A percentile compares a stretch with the other conserved stretches of the same genome.
Conservation (phyloP, 2,888 invertebrate species). For the Cryptops parisi region DNA sequence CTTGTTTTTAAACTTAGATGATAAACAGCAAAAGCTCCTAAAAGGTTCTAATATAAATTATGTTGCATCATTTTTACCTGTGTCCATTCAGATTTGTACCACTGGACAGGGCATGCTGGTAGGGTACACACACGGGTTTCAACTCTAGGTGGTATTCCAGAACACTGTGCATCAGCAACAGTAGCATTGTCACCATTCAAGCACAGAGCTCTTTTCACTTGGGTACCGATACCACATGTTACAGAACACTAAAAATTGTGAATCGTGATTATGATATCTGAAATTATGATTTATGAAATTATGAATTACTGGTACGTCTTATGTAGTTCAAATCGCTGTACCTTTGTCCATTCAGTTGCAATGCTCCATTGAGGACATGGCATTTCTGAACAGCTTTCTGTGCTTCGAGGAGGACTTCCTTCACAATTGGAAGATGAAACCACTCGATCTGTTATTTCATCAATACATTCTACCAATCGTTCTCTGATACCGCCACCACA, state of each 20-base stretch:
- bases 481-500: conserved; percentile 26
- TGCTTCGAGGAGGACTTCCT: conserved; percentile 31
- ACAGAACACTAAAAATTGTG: too few species aligned
- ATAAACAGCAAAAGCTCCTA: too few species aligned
- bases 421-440: conserved; percentile 22
- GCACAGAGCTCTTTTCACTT: conserved; percentile 12
- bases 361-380: conserved; percentile 29
- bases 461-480: conserved; percentile 24
- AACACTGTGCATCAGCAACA: conserved; percentile 5
- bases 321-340: not conserved
- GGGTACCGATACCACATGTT: conserved; percentile 17
- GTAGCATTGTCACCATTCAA: conserved; percentile 8
- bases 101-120: conserved; percentile 3
- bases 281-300: too few species aligned
- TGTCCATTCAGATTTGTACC: conserved; percentile 8
- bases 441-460: conserved; percentile 29
- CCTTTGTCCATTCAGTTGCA: conserved; percentile 11
- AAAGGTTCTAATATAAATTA: too few species aligned
- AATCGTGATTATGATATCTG: too few species aligned
- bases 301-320: too few species aligned
- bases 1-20: too few species aligned
- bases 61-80: too few species aligned
- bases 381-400: conserved; percentile 39
- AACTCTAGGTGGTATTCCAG: conserved; percentile 6
- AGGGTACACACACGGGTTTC: conserved; percentile 2